Conservation (phyloP, 1,140 invertebrate species). For the Heliconius himera region DNA sequence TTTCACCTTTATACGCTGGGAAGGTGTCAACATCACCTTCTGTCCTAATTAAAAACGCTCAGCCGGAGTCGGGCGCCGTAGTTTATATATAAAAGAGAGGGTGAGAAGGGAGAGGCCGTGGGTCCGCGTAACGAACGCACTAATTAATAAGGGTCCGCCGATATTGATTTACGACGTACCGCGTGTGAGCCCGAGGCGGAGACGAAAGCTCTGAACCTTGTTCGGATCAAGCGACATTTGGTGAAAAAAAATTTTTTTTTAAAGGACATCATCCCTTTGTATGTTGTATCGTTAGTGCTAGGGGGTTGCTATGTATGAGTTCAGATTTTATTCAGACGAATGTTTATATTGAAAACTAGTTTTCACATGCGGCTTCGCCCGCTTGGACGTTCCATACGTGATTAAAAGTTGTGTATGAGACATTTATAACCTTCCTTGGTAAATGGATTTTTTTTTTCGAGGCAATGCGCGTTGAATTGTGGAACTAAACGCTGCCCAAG, state of each 20-base stretch:
- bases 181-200: constrained; percentile 51
- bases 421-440: no score
- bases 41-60: constrained; percentile 73
- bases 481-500: no score
- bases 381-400: no score
- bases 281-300: background rate
- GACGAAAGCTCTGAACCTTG: constrained; percentile 18
- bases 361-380: no score
- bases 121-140: constrained; percentile 72
- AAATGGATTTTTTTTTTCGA: no score
- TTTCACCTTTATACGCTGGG: constrained; percentile 39
- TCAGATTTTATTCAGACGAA: background rate
- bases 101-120: constrained; percentile 37
- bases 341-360: background rate
- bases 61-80: constrained; percentile 41
- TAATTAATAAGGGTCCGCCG: constrained; percentile 79
- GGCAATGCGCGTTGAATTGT: no score
- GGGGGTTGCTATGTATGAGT: background rate
- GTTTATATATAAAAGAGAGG: background rate
- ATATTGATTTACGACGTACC: constrained; percentile 77
- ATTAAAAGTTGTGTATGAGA: no score
- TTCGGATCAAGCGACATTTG: constrained; percentile 19
- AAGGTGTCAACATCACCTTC: constrained; percentile 63
- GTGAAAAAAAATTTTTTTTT: background rate
- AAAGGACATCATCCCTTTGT: background rate